These are phyloP conservation scores for Rhabdomys pumilio DNA, from an alignment of 2,797 vertebrate genomes.

Conservation along the genomic window DNA sequence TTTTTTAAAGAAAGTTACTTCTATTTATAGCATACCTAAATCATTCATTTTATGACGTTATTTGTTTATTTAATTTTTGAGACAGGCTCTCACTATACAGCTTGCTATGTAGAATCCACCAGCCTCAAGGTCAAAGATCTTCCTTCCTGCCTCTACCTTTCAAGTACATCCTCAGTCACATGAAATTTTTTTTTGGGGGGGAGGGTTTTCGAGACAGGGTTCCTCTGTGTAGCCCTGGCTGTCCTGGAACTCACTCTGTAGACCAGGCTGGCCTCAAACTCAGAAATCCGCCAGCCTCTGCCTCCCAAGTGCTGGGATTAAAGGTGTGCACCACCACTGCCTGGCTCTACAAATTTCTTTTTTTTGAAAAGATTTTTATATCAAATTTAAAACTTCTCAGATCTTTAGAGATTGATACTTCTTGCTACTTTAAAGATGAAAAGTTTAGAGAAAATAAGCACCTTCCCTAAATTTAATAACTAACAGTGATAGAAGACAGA, in stretches of 20 bases:
- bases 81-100: background rate
- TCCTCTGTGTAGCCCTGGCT: no score
- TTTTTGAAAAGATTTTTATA: background rate
- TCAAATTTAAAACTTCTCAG: constrained; percentile 30
- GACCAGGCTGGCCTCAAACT: no score
- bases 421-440: constrained; percentile 39
- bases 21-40: constrained; percentile 52
- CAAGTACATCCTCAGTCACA: background rate
- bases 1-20: constrained; percentile 46
- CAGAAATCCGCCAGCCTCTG: no score
- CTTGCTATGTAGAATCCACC: background rate
- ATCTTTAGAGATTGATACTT: constrained; percentile 34
- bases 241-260: no score
- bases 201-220: no score
- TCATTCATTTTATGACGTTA: background rate
- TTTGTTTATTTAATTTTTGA: background rate
- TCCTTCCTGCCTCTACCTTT: background rate
- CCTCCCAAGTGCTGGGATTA: background rate
- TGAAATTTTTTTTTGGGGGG: background rate
- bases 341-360: no score
- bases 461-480: constrained; percentile 64
- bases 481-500: background rate
- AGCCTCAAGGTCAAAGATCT: background rate
- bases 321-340: no score
- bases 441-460: constrained; percentile 19